phyloP scores from a whole-genome alignment of 35 echinoderm and acorn worm genomes.

The Apostichopus japonicus region DNA sequence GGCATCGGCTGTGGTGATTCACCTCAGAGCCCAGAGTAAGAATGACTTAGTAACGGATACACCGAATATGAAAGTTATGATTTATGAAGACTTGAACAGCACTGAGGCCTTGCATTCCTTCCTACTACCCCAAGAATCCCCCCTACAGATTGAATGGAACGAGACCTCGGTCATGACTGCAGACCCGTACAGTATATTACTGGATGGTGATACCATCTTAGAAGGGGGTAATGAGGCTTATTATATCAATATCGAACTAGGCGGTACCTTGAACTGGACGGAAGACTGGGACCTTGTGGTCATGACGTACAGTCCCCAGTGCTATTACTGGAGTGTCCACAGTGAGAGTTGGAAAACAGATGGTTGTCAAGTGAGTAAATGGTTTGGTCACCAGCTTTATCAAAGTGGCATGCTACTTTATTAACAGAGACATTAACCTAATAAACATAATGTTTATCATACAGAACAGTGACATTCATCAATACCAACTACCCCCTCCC shows the following conservation, averaged over 20 bases:
- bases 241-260: slow-evolving; percentile 53
- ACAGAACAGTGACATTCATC: too few species aligned
- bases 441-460: too few species aligned
- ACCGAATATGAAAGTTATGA: background rate
- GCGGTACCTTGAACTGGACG: slow-evolving; percentile 23
- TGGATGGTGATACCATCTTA: slow-evolving; percentile 56
- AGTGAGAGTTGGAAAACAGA: slow-evolving; percentile 69
- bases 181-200: slow-evolving; percentile 68
- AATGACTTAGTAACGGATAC: background rate
- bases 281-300: slow-evolving; percentile 56
- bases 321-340: slow-evolving; percentile 76
- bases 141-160: slow-evolving; percentile 59
- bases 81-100: background rate
- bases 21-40: background rate
- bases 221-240: slow-evolving; percentile 15
- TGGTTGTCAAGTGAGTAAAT: slow-evolving; percentile 71
- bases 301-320: slow-evolving; percentile 58
- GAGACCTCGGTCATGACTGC: slow-evolving; percentile 50
- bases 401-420: too few species aligned
- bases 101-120: background rate
- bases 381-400: too few species aligned
- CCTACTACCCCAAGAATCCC: background rate
- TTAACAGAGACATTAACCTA: too few species aligned
- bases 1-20: slow-evolving; percentile 56
- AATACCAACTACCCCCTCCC: too few species aligned